Conservation (phyloP, 2,888 invertebrate genomes). For the Sphaeridia pumilis region DNA sequence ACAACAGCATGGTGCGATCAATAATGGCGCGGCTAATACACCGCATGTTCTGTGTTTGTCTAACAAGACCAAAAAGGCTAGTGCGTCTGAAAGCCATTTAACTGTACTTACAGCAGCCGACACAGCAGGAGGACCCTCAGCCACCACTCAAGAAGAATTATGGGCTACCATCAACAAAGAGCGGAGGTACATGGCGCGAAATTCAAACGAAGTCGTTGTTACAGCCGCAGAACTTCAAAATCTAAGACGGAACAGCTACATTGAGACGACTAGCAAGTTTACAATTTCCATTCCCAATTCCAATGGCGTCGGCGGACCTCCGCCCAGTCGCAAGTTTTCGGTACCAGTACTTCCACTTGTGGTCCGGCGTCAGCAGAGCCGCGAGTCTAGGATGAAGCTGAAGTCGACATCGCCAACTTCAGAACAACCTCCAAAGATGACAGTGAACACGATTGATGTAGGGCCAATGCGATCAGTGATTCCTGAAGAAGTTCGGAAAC, state of each 20-base stretch:
- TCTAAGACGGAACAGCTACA: background rate
- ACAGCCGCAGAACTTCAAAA: constrained; percentile 4
- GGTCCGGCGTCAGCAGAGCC: constrained; percentile 36
- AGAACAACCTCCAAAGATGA: background rate
- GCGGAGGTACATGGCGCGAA: constrained; percentile 29
- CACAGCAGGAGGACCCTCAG: background rate
- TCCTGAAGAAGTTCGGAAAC: background rate
- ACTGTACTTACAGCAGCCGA: constrained; percentile 3
- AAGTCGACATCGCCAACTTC: background rate
- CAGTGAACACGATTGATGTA: background rate
- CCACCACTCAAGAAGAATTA: constrained; percentile 33
- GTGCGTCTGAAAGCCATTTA: constrained; percentile 15
- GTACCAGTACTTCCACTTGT: constrained; percentile 24
- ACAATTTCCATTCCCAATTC: constrained; percentile 8
- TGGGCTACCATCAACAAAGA: constrained; percentile 35
- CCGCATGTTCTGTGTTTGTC: background rate
- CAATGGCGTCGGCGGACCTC: constrained; percentile 10
- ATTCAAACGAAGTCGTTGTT: constrained; percentile 16
- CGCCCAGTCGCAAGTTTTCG: constrained; percentile 2
- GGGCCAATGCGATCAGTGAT: background rate
- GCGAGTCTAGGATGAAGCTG: constrained; percentile 23
- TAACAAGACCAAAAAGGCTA: constrained; percentile 11
- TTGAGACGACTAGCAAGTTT: background rate
- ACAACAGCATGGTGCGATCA: background rate
- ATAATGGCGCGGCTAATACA: background rate